Percentiles rank a stretch among this genome's conserved stretches.
Conservation (phyloP, 2,888 invertebrate genomes). For the Cabera pusaria region DNA sequence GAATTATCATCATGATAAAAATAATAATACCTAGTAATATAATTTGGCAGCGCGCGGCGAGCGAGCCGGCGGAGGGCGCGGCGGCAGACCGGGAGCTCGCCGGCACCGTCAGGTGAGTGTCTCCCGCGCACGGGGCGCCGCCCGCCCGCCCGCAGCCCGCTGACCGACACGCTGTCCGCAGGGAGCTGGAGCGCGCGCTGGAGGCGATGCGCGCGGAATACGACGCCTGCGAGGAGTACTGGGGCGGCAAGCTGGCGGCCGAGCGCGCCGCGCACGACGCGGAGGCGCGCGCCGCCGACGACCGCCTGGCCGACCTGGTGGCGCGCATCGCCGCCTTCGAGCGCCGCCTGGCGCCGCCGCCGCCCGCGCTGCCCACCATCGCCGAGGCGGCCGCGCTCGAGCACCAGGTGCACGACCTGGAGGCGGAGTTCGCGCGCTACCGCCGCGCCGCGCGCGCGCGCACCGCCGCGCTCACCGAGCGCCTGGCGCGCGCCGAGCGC, state of each 20-base stretch:
- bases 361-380: constrained; percentile 86
- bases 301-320: constrained; percentile 89
- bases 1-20: no score
- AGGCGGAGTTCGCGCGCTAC: constrained; percentile 70
- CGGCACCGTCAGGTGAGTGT: constrained; percentile 55
- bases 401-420: constrained; percentile 78
- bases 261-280: constrained; percentile 89
- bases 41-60: no score
- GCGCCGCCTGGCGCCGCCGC: constrained; percentile 83
- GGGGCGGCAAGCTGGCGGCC: constrained; percentile 90
- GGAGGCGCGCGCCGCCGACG: constrained; percentile 89
- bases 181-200: constrained; percentile 88
- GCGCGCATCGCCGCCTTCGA: constrained; percentile 91
- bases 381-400: constrained; percentile 80
- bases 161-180: constrained; percentile 50
- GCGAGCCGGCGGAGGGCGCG: no score
- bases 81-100: no score
- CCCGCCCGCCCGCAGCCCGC: no score
- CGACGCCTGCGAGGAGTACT: constrained; percentile 94
- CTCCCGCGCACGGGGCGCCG: no score
- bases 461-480: constrained; percentile 58
- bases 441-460: constrained; percentile 59
- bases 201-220: constrained; percentile 90
- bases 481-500: constrained; percentile 25
- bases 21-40: no score